These are phyloP conservation scores for Grapholita molesta DNA, from an alignment of 1,140 invertebrate genomes.

Conservation along the genomic window DNA sequence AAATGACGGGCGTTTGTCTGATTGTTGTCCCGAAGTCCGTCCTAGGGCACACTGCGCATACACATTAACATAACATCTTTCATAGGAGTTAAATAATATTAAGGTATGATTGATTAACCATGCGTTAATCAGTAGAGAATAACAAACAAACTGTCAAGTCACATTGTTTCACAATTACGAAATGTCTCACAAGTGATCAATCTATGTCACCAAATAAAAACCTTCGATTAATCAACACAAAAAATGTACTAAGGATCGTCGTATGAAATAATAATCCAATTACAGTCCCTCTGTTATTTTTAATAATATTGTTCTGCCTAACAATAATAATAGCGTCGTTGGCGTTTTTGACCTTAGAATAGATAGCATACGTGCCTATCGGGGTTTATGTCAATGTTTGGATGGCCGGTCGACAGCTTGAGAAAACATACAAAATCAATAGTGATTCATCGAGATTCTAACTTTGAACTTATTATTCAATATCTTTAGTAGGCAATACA, in stretches of 20 bases:
- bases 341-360: conserved; percentile 19
- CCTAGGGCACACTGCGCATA: too few relatives aligned
- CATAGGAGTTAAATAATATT: too few relatives aligned
- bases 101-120: not conserved
- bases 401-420: conserved; percentile 30
- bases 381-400: conserved; percentile 39
- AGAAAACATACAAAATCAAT: conserved; percentile 43
- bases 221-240: not conserved
- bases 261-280: conserved; percentile 3
- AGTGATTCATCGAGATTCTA: conserved; percentile 36
- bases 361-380: conserved; percentile 22
- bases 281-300: not conserved
- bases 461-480: not conserved
- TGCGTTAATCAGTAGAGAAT: not conserved
- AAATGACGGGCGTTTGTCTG: too few relatives aligned
- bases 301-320: not conserved
- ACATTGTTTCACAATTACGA: not conserved
- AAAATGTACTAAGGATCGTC: conserved; percentile 10
- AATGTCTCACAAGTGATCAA: not conserved
- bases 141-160: not conserved
- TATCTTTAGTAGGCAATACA: not conserved
- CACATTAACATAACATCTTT: too few relatives aligned
- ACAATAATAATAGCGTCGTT: not conserved
- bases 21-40: too few relatives aligned
- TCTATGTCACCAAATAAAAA: not conserved